Evolutionary conservation across 2,888 invertebrate species (phyloP).

Genomic region (Spialia ferax): DNA sequence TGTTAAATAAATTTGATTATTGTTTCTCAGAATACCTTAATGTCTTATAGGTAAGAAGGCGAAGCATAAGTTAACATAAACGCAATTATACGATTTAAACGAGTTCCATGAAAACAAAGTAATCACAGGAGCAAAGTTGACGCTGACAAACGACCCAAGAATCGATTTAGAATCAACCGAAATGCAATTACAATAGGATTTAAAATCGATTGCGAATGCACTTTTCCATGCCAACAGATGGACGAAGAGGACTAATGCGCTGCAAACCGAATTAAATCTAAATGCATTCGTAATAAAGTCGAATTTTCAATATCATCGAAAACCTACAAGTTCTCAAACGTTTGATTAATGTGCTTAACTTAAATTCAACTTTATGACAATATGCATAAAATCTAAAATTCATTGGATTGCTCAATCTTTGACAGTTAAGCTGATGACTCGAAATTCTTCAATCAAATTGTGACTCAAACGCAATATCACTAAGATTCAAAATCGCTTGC

Average conservation of each 20-base stretch:
- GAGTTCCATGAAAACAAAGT: neutral
- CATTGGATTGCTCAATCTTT: neutral
- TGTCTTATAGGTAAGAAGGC: too few relatives aligned
- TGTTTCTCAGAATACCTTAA: too few relatives aligned
- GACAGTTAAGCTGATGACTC: neutral
- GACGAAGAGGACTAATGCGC: neutral
- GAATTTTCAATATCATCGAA: neutral
- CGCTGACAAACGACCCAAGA: neutral
- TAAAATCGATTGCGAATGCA: slow-evolving; percentile 9
- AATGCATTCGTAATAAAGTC: neutral
- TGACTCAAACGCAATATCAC: neutral
- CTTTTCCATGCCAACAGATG: neutral
- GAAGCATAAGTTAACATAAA: neutral
- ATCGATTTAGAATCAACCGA: neutral
- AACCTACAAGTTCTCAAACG: neutral
- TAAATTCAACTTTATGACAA: neutral
- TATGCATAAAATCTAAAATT: slow-evolving; percentile 3
- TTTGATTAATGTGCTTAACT: slow-evolving; percentile 1
- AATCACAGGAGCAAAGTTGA: slow-evolving; percentile 1
- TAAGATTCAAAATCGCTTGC: slow-evolving; percentile 1
- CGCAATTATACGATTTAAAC: neutral
- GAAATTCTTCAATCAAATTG: neutral
- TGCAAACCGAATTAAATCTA: neutral
- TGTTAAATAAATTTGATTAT: too few relatives aligned
- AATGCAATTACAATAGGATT: slow-evolving; percentile 9